These are phyloP conservation scores for Beris morrisii DNA, from an alignment of 2,888 invertebrate genomes.

Conservation along the genomic window DNA sequence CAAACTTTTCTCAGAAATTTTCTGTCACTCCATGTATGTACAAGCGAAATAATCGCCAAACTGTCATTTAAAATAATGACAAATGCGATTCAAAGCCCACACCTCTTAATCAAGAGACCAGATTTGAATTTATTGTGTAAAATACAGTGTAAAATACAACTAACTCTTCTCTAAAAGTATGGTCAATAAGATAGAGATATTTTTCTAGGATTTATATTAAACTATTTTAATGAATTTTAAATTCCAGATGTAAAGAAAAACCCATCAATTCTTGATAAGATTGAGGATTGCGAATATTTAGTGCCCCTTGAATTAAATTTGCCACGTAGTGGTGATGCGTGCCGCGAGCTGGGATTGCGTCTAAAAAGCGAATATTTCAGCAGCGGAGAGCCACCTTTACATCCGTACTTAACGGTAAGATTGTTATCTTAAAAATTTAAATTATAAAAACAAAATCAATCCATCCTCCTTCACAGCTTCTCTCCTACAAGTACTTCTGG, in stretches of 20 bases:
- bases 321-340: slow-evolving; percentile 43
- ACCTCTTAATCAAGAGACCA: too few species aligned
- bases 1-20: too few species aligned
- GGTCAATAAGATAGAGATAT: too few species aligned
- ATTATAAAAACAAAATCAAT: neutral
- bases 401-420: slow-evolving; percentile 13
- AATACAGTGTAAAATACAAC: too few species aligned
- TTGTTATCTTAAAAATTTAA: neutral
- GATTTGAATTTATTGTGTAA: too few species aligned
- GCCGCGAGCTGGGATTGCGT: slow-evolving; percentile 50
- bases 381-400: slow-evolving; percentile 48
- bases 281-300: slow-evolving; percentile 50
- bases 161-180: too few species aligned
- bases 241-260: slow-evolving; percentile 20
- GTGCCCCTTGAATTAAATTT: slow-evolving; percentile 50
- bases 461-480: slow-evolving; percentile 41
- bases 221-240: too few species aligned
- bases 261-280: slow-evolving; percentile 30
- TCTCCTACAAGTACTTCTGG: slow-evolving; percentile 51
- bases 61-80: too few species aligned
- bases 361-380: slow-evolving; percentile 57
- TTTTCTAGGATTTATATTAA: too few species aligned
- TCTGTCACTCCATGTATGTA: too few species aligned
- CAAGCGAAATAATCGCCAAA: too few species aligned
- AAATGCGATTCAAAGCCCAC: too few species aligned